Conservation (phyloP, 2,113 vertebrate species). For the Halcyon senegalensis region DNA sequence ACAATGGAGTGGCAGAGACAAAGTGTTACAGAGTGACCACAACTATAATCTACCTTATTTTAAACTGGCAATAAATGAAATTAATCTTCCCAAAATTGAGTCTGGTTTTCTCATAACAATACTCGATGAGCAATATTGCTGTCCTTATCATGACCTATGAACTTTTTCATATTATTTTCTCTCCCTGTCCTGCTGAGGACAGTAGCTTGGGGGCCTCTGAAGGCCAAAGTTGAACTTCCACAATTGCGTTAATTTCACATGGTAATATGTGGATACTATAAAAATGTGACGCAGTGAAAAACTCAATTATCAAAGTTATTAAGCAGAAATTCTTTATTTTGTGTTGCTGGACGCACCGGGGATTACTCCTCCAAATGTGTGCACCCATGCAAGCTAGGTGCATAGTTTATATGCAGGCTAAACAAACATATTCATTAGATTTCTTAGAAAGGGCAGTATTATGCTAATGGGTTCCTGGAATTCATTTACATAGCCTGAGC, state of each 20-base stretch:
- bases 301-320: no score
- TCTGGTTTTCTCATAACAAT: background rate
- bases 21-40: background rate
- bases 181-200: background rate
- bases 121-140: accelerated
- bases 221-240: background rate
- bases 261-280: background rate
- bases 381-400: no score
- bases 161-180: background rate
- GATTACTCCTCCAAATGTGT: no score
- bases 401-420: no score
- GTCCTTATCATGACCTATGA: accelerated
- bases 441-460: no score
- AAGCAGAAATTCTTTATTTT: no score
- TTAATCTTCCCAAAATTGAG: background rate
- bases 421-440: no score
- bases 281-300: no score
- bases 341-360: no score
- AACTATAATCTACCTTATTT: background rate
- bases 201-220: background rate
- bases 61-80: background rate
- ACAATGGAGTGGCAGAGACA: background rate
- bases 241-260: background rate
- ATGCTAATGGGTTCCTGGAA: no score
- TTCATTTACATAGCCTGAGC: no score